These are phyloP conservation scores for Aepyceros melampus DNA, from an alignment of 2,113 vertebrate species.

Conservation along the genomic window DNA sequence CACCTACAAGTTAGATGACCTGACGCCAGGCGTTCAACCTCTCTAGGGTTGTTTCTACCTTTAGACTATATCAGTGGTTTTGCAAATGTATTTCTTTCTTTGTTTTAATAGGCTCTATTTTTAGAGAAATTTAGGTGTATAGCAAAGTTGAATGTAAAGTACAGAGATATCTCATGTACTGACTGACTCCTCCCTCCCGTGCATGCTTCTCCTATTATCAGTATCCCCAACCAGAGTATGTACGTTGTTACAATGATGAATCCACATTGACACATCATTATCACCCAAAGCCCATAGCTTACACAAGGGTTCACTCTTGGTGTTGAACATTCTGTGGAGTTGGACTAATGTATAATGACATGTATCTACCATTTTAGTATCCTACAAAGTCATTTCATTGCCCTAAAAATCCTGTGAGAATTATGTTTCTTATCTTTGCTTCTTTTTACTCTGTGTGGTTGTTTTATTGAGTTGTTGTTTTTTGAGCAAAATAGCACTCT, in stretches of 20 bases:
- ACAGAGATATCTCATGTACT: background rate
- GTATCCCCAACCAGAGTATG: no score
- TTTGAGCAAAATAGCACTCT: background rate
- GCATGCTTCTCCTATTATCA: background rate
- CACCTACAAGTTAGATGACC: background rate
- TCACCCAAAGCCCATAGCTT: background rate
- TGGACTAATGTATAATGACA: background rate
- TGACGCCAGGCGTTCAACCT: background rate
- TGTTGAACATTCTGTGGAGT: background rate
- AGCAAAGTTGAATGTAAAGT: background rate
- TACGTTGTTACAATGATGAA: background rate
- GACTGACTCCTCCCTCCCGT: fast-evolving
- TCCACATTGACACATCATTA: background rate
- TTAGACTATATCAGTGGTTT: background rate
- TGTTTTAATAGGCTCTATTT: background rate
- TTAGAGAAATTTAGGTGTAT: background rate
- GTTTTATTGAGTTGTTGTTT: background rate
- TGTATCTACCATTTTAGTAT: background rate
- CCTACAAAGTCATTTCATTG: background rate
- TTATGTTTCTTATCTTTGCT: background rate
- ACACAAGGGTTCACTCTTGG: background rate
- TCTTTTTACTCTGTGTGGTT: background rate
- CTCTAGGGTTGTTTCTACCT: background rate
- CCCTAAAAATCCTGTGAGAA: background rate
- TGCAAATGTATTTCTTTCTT: background rate